A percentile compares a stretch with the other conserved stretches of the same genome.
Conservation (phyloP, 2,888 invertebrate species). For the Strigamia maritima region DNA sequence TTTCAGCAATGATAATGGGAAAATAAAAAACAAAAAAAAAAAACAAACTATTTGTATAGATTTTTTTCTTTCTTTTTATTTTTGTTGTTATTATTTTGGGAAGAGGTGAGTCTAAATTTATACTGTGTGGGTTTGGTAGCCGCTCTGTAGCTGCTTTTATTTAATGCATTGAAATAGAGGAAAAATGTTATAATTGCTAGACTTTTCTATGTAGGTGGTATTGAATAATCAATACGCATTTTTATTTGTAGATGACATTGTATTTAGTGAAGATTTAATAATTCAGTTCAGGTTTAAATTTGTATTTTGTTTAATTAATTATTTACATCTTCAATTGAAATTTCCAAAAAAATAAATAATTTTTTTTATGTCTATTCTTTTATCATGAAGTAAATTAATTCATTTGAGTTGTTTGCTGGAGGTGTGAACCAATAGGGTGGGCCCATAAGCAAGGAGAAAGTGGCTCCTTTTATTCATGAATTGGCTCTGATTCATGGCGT, state of each 20-base stretch:
- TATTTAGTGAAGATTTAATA: slow-evolving; percentile 9
- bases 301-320: background rate
- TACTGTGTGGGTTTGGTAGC: slow-evolving; percentile 23
- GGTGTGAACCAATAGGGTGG: slow-evolving; percentile 24
- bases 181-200: background rate
- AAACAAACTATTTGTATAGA: background rate
- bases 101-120: slow-evolving; percentile 32
- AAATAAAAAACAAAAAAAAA: background rate
- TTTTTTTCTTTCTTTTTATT: slow-evolving; percentile 9
- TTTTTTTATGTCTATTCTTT: background rate
- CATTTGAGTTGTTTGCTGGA: background rate
- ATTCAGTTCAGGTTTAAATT: background rate
- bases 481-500: slow-evolving; percentile 34
- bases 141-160: background rate
- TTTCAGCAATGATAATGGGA: background rate
- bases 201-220: background rate
- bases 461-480: slow-evolving; percentile 31
- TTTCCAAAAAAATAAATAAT: background rate
- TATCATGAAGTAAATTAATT: background rate
- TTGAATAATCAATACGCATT: slow-evolving; percentile 9
- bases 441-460: slow-evolving; percentile 16
- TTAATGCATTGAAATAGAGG: background rate
- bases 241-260: background rate
- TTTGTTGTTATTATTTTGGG: slow-evolving; percentile 29
- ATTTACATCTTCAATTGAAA: background rate